Base-by-base conservation (phyloP, 2,113 vertebrate genomes). In the Sylvietta virens region DNA sequence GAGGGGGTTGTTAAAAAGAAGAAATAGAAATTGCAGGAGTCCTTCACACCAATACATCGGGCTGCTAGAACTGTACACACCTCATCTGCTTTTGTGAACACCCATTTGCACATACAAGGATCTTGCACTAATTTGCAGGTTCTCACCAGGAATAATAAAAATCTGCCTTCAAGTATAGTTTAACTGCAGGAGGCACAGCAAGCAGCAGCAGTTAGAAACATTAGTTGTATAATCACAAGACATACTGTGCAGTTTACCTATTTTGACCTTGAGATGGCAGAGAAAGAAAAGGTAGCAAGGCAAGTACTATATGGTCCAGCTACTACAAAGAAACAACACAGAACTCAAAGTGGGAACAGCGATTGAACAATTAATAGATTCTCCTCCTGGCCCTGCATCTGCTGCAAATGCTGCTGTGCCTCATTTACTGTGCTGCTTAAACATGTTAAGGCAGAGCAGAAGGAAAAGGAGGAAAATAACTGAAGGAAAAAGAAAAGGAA, bases 191-290 rank as follows among this genome's bases (percentile, higher is more conserved):
- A 92, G 80, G 76, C 64, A 62, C 72, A 88, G 82, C 69, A 84
- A 83, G 93, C 50, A 81, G 86, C 73, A 91, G 89, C 40, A 35
- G 73, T 74, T 88, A 94, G 47, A 94, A 92, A 60, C 60, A 78
- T 33, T 28, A 70, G 72, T 79, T 84, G 86, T 74, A 67, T 73
- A 90, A 88, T 78, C 76, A 70, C 83, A 88, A 86, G 72, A 73
- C 53, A 73, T 80, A 92, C 91, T 85, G 88, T 64, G 76, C 76
- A 70, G 30, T 90, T 88, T 78, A 86, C 77, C 88, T 70, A 71
- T 84, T 90, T 86, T 86, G 94, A 92, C 88, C 88, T 92, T 91
- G 92, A 96, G 86, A 86, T 66, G 80, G 39, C 86, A 95, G 21
- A 94, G 54, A 84, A 89, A 81, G 62, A 88, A 74, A 88, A 90